Evolutionary conservation across 2,113 vertebrate species (phyloP), one percentile per base, ranked within the genome.

Genomic region (Dasyurus viverrinus): DNA sequence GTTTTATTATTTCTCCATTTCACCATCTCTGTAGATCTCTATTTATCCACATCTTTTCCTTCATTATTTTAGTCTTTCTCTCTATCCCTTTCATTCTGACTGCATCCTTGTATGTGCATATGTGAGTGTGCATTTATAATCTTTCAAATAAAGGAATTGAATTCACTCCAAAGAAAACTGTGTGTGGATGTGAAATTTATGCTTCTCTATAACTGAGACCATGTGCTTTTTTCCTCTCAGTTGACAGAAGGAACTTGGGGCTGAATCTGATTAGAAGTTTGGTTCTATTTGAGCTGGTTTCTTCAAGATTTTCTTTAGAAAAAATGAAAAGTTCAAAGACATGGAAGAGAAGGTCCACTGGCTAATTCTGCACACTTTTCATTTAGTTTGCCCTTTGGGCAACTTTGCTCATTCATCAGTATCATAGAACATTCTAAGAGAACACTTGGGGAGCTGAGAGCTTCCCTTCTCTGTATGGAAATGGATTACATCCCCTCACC

Each of bases 91-190:
- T 90, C 47, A 47, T 48, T 50, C 27, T 90, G 47, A 23, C 89
- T 90, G 9, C 50, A 25, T 50, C 5, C 27, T 50, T 90, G 27
- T 47, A 10, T 84, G n/a, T 22, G n/a, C n/a, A 84, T 84, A 84
- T 84, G 68, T 84, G 68, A 42, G 68, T 84, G 68, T 23, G 68
- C 68, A 84, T 84, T 42, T 84, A 42, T 84, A 84, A 84, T 84
- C 53, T 54, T 91, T 26, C n/a, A 91, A 91, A 91, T 91, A 53
- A 91, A 91, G 54, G 53, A 26, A 55, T 27, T 55, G 54, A 92
- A 47, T 47, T 92, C 24, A 92, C 25, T 47, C 55, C 91, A 47
- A 14, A 48, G 68, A 84, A 84, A 84, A 84, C n/a, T 92, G 54
- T 19, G 47, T 46, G 24, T 92, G 19, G 54, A 92, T 57, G 53